Evolutionary conservation across 2,113 vertebrate genomes (phyloP).

Genomic region (Arothron firmamentum): DNA sequence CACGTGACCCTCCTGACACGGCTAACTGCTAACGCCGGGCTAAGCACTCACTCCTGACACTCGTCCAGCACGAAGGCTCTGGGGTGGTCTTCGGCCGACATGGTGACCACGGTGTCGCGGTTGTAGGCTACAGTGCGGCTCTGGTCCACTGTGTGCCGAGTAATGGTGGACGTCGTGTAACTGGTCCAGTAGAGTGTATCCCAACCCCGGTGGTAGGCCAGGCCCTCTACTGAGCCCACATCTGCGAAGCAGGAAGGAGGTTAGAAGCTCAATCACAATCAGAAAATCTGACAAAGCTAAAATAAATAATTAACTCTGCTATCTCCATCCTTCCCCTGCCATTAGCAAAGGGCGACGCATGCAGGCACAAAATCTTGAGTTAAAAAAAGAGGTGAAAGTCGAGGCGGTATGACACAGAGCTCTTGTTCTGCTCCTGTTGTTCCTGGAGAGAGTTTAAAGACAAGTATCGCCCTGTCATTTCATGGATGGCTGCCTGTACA

Average conservation of each 20-base stretch:
- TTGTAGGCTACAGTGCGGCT: constrained; percentile 84
- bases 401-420: constrained; percentile 18
- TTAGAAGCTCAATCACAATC: neutral
- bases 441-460: constrained; percentile 49
- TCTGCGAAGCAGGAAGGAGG: constrained; percentile 68
- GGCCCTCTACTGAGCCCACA: constrained; percentile 94
- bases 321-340: neutral
- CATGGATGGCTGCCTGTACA: constrained; percentile 56
- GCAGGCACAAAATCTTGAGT: neutral
- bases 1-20: neutral
- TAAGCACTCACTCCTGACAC: constrained; percentile 87
- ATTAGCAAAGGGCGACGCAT: constrained; percentile 4
- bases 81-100: constrained; percentile 96
- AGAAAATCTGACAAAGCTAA: neutral
- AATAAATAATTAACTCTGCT: no score
- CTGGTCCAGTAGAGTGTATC: constrained; percentile 97
- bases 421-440: constrained; percentile 31
- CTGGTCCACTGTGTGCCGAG: constrained; percentile 93
- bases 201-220: constrained; percentile 93
- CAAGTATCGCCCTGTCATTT: constrained; percentile 60
- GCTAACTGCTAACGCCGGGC: no score
- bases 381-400: constrained; percentile 2
- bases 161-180: constrained; percentile 95
- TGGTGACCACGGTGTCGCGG: constrained; percentile 92
- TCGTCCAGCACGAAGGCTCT: constrained; percentile 94